Evolutionary conservation across 2,113 vertebrate genomes (phyloP).

Genomic region (Charadrius vociferus): DNA sequence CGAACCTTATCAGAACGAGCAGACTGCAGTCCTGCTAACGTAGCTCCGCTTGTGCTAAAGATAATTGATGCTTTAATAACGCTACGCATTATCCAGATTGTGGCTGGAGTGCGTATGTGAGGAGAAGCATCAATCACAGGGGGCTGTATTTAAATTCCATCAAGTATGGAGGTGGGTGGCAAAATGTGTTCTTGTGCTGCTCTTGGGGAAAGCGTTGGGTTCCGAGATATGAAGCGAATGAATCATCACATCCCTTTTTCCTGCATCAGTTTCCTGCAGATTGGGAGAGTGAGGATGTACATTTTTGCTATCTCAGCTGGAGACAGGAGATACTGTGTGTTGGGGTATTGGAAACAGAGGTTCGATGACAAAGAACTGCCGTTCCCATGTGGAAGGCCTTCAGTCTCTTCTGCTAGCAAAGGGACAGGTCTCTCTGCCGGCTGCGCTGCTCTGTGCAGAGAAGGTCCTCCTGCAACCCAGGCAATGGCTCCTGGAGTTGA

Average conservation of each 20-base stretch:
- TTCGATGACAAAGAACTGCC: background rate
- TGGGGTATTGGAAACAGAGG: background rate
- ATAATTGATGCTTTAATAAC: slow-evolving; percentile 59
- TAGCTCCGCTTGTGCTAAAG: background rate
- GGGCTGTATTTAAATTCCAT: background rate
- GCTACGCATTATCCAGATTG: background rate
- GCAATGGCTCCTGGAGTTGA: background rate
- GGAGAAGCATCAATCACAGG: slow-evolving; percentile 11
- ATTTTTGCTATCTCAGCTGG: background rate
- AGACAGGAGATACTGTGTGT: accelerated
- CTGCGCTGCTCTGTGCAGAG: background rate
- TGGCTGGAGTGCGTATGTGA: background rate
- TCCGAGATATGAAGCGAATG: accelerated
- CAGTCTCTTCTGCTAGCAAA: background rate
- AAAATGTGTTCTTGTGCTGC: background rate
- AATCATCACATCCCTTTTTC: background rate
- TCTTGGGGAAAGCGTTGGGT: background rate
- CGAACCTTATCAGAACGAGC: slow-evolving; percentile 50
- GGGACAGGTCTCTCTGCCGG: background rate
- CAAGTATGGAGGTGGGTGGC: background rate
- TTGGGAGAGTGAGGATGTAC: background rate
- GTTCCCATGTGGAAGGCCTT: background rate
- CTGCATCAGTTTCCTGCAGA: background rate
- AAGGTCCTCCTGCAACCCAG: background rate
- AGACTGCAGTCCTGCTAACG: background rate